Percentiles rank a stretch among this genome's conserved stretches.
phyloP scores from a whole-genome alignment of 2,113 vertebrate genomes.

The Rallus limicola region DNA sequence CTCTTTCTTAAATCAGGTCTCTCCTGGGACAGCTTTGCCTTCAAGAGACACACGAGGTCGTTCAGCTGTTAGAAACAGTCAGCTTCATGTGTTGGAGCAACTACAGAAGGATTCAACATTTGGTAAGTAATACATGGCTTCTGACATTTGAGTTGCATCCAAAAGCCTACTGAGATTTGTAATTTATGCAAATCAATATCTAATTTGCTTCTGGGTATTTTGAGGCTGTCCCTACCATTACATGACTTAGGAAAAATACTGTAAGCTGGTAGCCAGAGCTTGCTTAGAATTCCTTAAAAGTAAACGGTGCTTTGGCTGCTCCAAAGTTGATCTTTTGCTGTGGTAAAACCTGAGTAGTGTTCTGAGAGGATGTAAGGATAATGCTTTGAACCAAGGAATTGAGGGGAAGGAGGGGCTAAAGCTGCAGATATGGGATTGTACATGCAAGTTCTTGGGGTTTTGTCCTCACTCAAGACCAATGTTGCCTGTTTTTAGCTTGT shows the following conservation, averaged over 20 bases:
- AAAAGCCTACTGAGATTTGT: not conserved
- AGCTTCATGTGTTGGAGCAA: constrained; percentile 39
- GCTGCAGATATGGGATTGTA: not conserved
- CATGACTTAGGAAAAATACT: not conserved
- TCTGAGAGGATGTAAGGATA: not conserved
- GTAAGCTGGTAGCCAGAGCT: not conserved
- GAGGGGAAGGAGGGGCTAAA: accelerated
- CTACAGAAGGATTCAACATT: constrained; percentile 1
- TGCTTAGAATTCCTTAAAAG: not conserved
- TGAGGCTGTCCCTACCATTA: not conserved
- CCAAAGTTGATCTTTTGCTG: not conserved
- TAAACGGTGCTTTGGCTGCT: not conserved
- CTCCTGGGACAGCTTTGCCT: constrained; percentile 43
- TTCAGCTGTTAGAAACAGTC: constrained; percentile 75
- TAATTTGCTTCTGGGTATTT: not conserved
- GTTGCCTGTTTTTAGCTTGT: not conserved
- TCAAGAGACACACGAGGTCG: constrained; percentile 70
- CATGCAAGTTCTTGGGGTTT: not conserved
- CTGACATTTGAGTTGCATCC: not conserved
- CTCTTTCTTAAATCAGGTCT: constrained; percentile 32
- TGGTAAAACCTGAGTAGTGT: not conserved
- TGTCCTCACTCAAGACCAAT: not conserved
- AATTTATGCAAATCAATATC: not conserved
- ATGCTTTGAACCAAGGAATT: not conserved
- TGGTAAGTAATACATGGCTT: constrained; percentile 2